Percentiles rank a stretch among this genome's conserved stretches.
Evolutionary conservation across 2,113 vertebrate genomes (phyloP).

Genomic region (Scolopax mira): DNA sequence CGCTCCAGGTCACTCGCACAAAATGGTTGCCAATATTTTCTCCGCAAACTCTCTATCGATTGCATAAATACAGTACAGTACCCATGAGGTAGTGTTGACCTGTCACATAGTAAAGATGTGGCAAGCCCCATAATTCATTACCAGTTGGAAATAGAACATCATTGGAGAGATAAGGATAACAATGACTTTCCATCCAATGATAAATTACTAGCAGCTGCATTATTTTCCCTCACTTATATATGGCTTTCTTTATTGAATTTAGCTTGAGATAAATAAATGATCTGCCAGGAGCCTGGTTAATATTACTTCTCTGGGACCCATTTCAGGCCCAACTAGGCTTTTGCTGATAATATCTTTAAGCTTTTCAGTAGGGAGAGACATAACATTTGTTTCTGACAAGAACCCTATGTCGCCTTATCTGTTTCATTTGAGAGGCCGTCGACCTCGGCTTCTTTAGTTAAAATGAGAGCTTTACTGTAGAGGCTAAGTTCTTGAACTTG

Average conservation of each 20-base stretch:
- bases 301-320: conserved; percentile 81
- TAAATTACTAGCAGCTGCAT: conserved; percentile 86
- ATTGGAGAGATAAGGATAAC: conserved; percentile 88
- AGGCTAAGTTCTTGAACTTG: conserved; percentile 75
- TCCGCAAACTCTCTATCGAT: conserved; percentile 54
- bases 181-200: conserved; percentile 86
- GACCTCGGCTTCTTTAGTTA: conserved; percentile 72
- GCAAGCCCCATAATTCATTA: conserved; percentile 82
- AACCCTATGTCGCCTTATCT: conserved; percentile 82
- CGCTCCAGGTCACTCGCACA: conserved; percentile 24
- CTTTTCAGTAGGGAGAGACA: conserved; percentile 79
- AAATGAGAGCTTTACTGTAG: conserved; percentile 73
- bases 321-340: conserved; percentile 79
- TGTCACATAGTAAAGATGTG: conserved; percentile 73
- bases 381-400: conserved; percentile 85
- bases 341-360: conserved; percentile 80
- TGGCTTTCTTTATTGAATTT: conserved; percentile 90
- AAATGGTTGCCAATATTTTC: conserved; percentile 50
- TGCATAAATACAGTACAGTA: conserved; percentile 68
- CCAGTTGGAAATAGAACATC: conserved; percentile 84
- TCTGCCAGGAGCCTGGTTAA: conserved; percentile 88
- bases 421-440: conserved; percentile 79
- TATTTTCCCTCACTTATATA: conserved; percentile 91
- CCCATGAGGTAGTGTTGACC: conserved; percentile 61
- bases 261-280: conserved; percentile 91